Base-by-base conservation (phyloP, 2,888 invertebrate species). In the Tetragnatha montana region DNA sequence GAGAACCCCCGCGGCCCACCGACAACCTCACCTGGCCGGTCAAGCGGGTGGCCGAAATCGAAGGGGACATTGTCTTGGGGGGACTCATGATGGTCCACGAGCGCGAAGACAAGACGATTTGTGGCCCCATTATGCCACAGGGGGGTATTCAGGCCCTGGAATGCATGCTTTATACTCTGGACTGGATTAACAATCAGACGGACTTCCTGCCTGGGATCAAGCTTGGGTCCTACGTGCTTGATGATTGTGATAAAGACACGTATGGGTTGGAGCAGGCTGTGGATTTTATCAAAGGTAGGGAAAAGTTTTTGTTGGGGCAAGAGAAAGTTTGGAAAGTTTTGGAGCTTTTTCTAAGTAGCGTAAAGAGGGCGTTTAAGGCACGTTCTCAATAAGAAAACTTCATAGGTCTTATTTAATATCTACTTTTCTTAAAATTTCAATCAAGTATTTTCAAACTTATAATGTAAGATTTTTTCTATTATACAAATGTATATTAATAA, bases 1-100 rank as follows among this genome's bases (percentile, higher is more conserved):
- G 22, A 21, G 8, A 21, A 6, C 14, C 35, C 14, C 79, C 17
- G 21, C 60, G 8, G 12, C 10, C 70, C 35, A 35, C 35, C 35
- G 69, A 81, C 17, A 87, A 89, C 71, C 73, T 82, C 69, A 91
- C 92, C 10, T 97, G 97, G 97, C 97, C 97, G 0, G 96, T 97
- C 6, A 97, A 97, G 92, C 95, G 96, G 92, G 97, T 97, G 92
- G 97, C 97, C 0, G 96, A 96, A 8, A 96, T 98, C 78, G 97
- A 97, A 93, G 98, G 98, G 0, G 96, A 98, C 93, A 94, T 98
- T 75, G 95, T 97, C 10, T 94, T 98, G 0, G 98, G 98, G 7
- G 98, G 98, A 0, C 94, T 98, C 78, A 98, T 98, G 97, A 98
- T 98, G 97, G 96, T 98, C 0, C 98, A 98, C 93, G 98, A 98